Evolutionary conservation across 2,888 invertebrate species (phyloP), one percentile per base, ranked within the genome.

Genomic region (Leptinotarsa tumamoca): DNA sequence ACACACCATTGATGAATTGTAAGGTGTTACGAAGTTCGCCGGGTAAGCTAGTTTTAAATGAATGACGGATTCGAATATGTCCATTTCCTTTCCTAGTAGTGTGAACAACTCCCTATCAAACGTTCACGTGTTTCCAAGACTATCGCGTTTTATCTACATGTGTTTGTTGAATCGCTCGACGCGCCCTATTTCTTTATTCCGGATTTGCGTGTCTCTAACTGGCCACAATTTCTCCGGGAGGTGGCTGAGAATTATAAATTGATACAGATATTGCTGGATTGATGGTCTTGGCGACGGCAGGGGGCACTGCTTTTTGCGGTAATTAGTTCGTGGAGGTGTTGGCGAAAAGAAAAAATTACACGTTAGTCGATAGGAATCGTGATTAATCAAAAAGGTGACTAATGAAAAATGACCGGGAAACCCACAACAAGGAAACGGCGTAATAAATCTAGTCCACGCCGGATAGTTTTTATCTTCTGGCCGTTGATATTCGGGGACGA

Each of bases 211-310:
- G 79, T 73, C 67, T 58, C 50, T 70, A 61, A 75, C 75, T 71
- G 54, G 68, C 75, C 58, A 58, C 68, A 72, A 75, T 72, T 56
- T 72, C 72, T 69, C 66, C 69, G 14, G 17, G 70, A 73, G 74
- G 74, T 74, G 79, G 71, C 78, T 58, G 68, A 68, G 76, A 76
- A 77, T 78, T 79, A 79, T 78, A 80, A 80, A 80, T 80, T 79
- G 79, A 77, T 79, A 80, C 80, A 80, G 80, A 80, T 78, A 80
- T 78, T 71, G 80, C 63, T 67, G 77, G 49, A 80, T 80, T 80
- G 77, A 80, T 78, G 76, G 72, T 27, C 76, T 67, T n/a, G 73
- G 67, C 66, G 75, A 76, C 74, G 74, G 74, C 66, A 52, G 75
- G 43, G 43, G 43, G 73, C 77, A 66, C 78, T 75, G 71, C 71